Conservation (phyloP, 2,797 vertebrate species). For the Lacerta bilineata region DNA sequence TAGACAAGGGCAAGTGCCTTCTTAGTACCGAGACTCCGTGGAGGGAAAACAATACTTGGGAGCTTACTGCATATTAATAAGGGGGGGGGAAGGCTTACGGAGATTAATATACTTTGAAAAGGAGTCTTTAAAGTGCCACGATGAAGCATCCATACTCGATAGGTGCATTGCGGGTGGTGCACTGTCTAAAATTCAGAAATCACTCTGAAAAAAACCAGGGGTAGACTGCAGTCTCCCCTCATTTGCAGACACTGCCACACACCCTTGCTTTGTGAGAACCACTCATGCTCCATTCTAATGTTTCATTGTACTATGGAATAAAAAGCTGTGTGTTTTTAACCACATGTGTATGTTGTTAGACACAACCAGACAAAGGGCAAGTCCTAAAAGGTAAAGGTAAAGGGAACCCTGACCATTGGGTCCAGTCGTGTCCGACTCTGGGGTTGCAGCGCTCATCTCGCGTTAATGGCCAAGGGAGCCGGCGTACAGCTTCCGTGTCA, state of each 20-base stretch:
- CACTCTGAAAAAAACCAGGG: constrained; percentile 47
- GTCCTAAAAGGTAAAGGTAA: neutral
- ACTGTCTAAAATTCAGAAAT: constrained; percentile 38
- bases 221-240: constrained; percentile 22
- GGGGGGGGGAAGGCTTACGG: constrained; percentile 31
- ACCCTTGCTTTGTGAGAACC: neutral
- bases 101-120: constrained; percentile 65
- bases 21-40: constrained; percentile 42
- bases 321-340: neutral
- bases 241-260: too few relatives aligned
- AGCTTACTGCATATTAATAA: constrained; percentile 55
- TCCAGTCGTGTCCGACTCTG: too few relatives aligned
- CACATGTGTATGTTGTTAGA: neutral
- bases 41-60: constrained; percentile 49
- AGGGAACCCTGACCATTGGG: too few relatives aligned
- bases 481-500: too few relatives aligned
- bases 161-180: constrained; percentile 40
- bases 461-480: too few relatives aligned
- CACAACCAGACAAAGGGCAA: neutral
- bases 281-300: neutral
- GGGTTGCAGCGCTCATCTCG: too few relatives aligned
- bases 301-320: neutral
- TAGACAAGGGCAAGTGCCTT: constrained; percentile 62
- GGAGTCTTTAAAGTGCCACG: constrained; percentile 49
- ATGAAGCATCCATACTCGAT: constrained; percentile 52